Conservation (phyloP, 1,140 invertebrate genomes). For the Reticulitermes speratus region DNA sequence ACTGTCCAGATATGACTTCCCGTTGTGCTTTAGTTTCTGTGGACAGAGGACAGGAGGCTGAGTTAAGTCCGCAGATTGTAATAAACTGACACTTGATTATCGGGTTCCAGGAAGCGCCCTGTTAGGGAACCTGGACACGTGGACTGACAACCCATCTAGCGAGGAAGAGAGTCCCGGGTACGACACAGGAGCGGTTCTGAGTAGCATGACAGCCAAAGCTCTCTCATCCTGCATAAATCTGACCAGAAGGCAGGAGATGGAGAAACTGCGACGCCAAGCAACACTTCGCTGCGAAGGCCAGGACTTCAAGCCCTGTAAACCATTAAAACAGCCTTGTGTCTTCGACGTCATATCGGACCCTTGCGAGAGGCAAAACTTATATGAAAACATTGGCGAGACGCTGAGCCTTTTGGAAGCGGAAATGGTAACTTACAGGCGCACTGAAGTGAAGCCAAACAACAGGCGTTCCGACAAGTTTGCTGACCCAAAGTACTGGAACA, state of each 20-base stretch:
- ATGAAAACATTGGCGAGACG: not conserved
- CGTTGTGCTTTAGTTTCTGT: too few relatives aligned
- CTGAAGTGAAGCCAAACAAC: not conserved
- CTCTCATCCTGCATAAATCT: not conserved
- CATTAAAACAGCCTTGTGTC: not conserved
- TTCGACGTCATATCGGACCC: not conserved
- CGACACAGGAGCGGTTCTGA: slow-evolving; percentile 20
- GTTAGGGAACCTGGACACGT: not conserved
- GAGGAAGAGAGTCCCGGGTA: not conserved
- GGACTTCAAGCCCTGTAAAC: not conserved
- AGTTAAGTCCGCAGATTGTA: too few relatives aligned
- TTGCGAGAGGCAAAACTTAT: not conserved
- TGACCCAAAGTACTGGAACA: not conserved
- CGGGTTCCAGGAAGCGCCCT: not conserved
- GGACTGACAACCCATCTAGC: not conserved
- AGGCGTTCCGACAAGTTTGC: not conserved
- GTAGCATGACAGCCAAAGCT: not conserved
- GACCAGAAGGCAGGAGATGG: not conserved
- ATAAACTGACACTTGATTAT: not conserved
- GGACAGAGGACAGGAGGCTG: too few relatives aligned
- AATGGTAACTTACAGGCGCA: not conserved
- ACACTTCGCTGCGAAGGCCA: not conserved
- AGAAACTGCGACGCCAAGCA: not conserved
- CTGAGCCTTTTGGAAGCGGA: not conserved
- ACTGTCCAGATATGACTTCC: too few relatives aligned